A percentile compares a stretch with the other conserved stretches of the same genome.
Conservation (phyloP, 2,113 vertebrate species). For the Stercorarius parasiticus region DNA sequence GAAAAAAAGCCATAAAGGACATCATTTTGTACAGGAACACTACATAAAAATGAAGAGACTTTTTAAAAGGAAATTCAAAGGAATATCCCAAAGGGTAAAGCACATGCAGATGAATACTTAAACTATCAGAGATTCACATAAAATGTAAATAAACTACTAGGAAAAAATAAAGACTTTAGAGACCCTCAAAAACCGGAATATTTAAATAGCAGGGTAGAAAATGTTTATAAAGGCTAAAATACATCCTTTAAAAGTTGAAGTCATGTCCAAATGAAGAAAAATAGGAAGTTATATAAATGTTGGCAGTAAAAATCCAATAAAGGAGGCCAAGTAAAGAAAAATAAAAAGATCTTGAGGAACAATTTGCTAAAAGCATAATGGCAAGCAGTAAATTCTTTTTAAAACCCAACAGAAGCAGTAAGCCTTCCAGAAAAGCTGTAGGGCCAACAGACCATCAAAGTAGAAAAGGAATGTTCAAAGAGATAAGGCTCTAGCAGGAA, state of each 20-base stretch:
- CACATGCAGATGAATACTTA: neutral
- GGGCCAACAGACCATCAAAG: neutral
- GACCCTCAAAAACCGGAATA: neutral
- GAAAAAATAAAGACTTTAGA: neutral
- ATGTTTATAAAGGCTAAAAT: neutral
- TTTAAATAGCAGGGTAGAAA: neutral
- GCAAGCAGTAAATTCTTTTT: neutral
- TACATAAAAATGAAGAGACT: neutral
- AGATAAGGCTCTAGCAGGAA: neutral
- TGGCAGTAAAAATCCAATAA: neutral
- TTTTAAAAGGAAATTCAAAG: neutral
- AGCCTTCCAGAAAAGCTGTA: conserved; percentile 1
- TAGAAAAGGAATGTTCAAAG: neutral
- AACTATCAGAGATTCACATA: neutral
- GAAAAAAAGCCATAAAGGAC: neutral
- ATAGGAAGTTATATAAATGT: neutral
- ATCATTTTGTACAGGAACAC: neutral
- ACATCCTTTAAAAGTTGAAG: neutral
- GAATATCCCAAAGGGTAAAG: neutral
- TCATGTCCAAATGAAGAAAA: neutral
- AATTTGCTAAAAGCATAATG: neutral
- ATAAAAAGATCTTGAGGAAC: neutral
- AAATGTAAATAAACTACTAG: neutral
- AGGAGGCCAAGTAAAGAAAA: neutral
- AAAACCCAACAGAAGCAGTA: neutral